Base-by-base conservation (phyloP, 2,888 invertebrate genomes). In the Mystacides longicornis region DNA sequence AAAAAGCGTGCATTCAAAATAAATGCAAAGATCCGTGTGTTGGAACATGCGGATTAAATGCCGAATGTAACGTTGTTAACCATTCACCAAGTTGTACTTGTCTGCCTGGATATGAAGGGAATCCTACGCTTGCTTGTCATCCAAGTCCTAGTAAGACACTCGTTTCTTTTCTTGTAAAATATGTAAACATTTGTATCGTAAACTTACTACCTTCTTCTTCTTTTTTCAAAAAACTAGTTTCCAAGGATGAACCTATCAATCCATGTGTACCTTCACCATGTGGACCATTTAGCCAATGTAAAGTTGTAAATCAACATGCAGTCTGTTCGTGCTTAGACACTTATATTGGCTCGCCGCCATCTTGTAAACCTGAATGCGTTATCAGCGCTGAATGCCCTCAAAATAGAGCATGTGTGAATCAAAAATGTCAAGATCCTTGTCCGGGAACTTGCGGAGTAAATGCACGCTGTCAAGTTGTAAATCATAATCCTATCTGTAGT, bases 1-100 rank as follows among this genome's bases (percentile, higher is more conserved):
- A 83, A 63, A 86, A 81, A 64, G 87, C 92, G 51, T 94, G 93
- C 67, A 76, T 87, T 21, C 89, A 89, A 68, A 89, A 89, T 66
- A 90, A 92, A 75, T 93, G 93, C 67, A 77, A 81, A 58, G 85
- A 91, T 73, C 91, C 92, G 19, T 93, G 93, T 66, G 81, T 84
- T 51, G 88, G 87, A 57, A 86, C 85, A 19, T 93, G 93, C 69
- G 92, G 92, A 5, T 72, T 85, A 21, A 86, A 85, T 65, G 88
- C 92, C 1, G 83, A 85, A 62, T 93, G 93, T 65, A 80, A 80
- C 57, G 89, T 91, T 22, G 78, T 84, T 45, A 91, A 92, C 71
- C 92, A 93, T 65, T 83, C 86, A 5, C 91, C 92, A 20, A 82
- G 86, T 47, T 93, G 93, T 68, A 78, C 83, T 60, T 93, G 93